phyloP scores from a whole-genome alignment of 1,140 invertebrate genomes.

The Muscidifurax raptorellus region DNA sequence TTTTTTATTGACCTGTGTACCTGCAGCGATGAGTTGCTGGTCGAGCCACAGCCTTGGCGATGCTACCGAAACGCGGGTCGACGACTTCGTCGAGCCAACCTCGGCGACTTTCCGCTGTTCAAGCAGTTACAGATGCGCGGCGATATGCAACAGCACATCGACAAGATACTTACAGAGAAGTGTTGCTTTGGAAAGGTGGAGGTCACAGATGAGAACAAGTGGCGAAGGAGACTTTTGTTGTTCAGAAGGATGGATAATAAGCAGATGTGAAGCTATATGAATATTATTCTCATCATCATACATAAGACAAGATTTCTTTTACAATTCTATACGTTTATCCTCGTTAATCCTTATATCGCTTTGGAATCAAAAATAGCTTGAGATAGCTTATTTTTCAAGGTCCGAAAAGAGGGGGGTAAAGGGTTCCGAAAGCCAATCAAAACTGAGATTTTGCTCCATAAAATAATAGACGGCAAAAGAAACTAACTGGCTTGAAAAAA shows the following conservation, averaged over 20 bases:
- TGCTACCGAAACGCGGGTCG: constrained; percentile 85
- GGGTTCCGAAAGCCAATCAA: no score
- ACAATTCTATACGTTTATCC: no score
- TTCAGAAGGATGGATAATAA: constrained; percentile 62
- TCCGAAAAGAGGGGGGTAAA: no score
- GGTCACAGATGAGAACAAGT: constrained; percentile 78
- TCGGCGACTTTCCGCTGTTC: constrained; percentile 78
- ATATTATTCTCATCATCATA: no score
- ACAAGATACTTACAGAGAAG: constrained; percentile 75
- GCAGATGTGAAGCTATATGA: background rate
- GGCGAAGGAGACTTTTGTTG: constrained; percentile 82
- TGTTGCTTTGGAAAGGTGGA: constrained; percentile 76
- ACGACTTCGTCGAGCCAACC: constrained; percentile 79
- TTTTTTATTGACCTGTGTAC: constrained; percentile 78
- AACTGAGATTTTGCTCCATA: no score
- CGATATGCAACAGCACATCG: constrained; percentile 79
- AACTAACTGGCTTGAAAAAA: no score
- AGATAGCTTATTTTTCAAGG: no score
- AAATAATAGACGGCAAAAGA: no score
- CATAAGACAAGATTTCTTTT: no score
- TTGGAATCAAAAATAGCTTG: no score
- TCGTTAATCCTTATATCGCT: no score
- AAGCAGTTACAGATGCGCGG: constrained; percentile 77
- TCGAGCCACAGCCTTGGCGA: constrained; percentile 90
- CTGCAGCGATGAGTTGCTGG: constrained; percentile 78